Percentiles rank a stretch among this genome's conserved stretches.
phyloP scores from a whole-genome alignment of 2,888 invertebrate species.

The Ecdyonurus torrentis region DNA sequence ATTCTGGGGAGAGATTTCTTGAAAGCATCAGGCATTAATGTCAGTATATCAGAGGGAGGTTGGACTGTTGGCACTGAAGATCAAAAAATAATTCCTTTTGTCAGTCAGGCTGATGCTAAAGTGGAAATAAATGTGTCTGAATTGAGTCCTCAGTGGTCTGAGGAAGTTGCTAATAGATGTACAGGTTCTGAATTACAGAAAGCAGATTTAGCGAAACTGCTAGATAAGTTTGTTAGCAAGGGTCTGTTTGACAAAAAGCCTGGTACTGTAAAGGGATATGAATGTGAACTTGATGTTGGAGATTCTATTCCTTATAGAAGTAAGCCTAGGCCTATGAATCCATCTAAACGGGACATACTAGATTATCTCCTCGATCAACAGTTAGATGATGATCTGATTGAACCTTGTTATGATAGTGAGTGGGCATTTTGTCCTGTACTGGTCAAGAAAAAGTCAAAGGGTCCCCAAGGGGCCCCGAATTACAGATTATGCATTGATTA shows the following conservation, averaged over 20 bases:
- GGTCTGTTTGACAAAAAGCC: background rate
- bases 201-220: too few species aligned
- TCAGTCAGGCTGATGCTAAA: too few species aligned
- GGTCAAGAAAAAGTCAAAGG: conserved; percentile 5
- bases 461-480: background rate
- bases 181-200: too few species aligned
- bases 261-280: background rate
- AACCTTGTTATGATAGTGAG: conserved; percentile 9
- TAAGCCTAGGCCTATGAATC: conserved; percentile 11
- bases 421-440: conserved; percentile 10
- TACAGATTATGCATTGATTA: conserved; percentile 1
- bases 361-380: conserved; percentile 12
- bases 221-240: background rate
- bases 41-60: too few species aligned
- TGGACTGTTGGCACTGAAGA: too few species aligned
- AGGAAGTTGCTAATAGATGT: too few species aligned
- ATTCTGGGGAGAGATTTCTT: too few species aligned
- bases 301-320: background rate
- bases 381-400: conserved; percentile 11
- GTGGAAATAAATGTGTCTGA: too few species aligned
- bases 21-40: too few species aligned
- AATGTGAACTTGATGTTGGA: background rate
- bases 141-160: too few species aligned
- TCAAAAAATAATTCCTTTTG: too few species aligned
- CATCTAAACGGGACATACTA: conserved; percentile 11